phyloP scores from a whole-genome alignment of 2,113 vertebrate species.

The Chloropsis hardwickii region DNA sequence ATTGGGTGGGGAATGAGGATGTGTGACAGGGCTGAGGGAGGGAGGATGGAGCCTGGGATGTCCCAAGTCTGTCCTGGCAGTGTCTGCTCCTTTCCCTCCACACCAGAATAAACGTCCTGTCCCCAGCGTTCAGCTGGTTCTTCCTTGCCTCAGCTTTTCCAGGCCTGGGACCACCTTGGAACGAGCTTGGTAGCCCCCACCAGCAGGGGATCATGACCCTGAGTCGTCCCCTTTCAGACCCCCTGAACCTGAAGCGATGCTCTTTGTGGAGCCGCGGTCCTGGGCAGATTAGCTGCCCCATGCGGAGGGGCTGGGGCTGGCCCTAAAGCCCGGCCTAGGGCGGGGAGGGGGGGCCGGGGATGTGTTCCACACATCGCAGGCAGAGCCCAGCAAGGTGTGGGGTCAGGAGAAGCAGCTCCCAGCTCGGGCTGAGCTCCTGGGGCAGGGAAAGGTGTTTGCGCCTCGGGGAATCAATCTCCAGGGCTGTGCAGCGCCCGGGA shows the following conservation, averaged over 20 bases:
- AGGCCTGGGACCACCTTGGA: constrained; percentile 49
- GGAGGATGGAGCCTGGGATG: neutral
- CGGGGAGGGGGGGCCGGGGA: neutral
- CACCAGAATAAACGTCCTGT: neutral
- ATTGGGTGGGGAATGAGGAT: neutral
- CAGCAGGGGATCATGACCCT: constrained; percentile 65
- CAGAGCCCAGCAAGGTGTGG: neutral
- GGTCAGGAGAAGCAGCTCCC: neutral
- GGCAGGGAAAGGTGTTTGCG: neutral
- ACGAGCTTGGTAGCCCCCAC: constrained; percentile 73
- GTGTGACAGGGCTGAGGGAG: neutral
- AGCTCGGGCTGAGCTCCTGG: fast-evolving
- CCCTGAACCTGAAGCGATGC: constrained; percentile 90
- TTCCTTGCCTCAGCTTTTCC: neutral
- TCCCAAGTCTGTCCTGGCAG: neutral
- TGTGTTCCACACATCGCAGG: neutral
- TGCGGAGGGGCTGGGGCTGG: neutral
- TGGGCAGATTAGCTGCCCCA: constrained; percentile 61
- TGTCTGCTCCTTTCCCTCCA: neutral
- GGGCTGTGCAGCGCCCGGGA: fast-evolving
- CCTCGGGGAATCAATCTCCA: neutral
- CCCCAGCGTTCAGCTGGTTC: neutral
- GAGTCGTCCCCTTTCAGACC: constrained; percentile 84
- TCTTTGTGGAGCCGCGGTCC: constrained; percentile 85
- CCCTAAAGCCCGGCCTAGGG: neutral